Base-by-base conservation (phyloP, 2,113 vertebrate species). In the Shinisaurus crocodilurus region DNA sequence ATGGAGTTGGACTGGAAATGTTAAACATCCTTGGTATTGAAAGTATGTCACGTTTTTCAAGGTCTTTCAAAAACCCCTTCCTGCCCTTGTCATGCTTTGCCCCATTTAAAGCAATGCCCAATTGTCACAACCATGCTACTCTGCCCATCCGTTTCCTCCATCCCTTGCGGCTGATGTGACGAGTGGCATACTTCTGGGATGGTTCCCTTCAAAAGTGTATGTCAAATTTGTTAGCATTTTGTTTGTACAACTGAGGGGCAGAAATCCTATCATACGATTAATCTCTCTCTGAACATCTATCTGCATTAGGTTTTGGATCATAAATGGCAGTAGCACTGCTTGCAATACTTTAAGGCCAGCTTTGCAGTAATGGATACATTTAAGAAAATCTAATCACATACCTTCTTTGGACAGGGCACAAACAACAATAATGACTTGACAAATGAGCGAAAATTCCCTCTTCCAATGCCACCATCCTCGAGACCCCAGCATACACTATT, bases 381-480 rank as follows among this genome's bases (percentile, higher is more conserved):
- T 16, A 25, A 40, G 15, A n/a, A 23, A 76, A 76, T 40, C 43
- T 45, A 15, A 4, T 76, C 37, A 20, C 37, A 54, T 15, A n/a
- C 23, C 3, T 65, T 65, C 37, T 43, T 84, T 27, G 57, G 37
- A 29, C n/a, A 84, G 60, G 27, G 10, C 43, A n/a, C 65, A 70
- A 72, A 85, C 40, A 32, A 29, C 18, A 29, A 20, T 27, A 25
- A n/a, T 34, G 65, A n/a, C 10, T 27, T 10, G 25, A n/a, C 23
- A 13, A 70, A n/a, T n/a, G 43, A 50, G 67, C n/a, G 29, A 6
- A 45, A 72, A 69, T 57, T 88, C 23, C 1, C 90, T 60, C 50
- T 48, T 12, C 80, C 20, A 86, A 37, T 25, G 50, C 2, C 50
- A 34, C 20, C 80, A 18, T 87, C 77, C 90, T 45, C 94, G 93